phyloP scores from a whole-genome alignment of 2,113 vertebrate species.

The Mustelus asterias region DNA sequence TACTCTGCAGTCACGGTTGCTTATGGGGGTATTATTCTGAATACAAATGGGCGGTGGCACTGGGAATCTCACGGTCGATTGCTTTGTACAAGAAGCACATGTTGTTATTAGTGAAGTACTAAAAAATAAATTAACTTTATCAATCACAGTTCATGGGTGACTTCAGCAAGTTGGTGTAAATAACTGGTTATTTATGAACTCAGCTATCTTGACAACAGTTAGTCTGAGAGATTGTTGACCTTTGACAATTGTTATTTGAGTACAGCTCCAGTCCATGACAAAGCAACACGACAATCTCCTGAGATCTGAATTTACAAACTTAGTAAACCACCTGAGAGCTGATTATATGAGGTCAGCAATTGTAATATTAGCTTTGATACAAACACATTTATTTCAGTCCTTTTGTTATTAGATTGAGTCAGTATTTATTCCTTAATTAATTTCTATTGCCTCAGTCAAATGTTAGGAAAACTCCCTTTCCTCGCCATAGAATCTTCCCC shows the following conservation, averaged over 20 bases:
- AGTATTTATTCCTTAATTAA: background rate
- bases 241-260: background rate
- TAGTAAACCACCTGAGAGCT: background rate
- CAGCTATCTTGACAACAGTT: background rate
- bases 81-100: background rate
- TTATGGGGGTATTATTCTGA: background rate
- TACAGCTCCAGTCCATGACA: background rate
- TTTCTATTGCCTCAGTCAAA: background rate
- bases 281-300: background rate
- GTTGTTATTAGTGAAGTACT: background rate
- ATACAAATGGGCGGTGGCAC: background rate
- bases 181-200: background rate
- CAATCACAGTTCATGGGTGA: slow-evolving; percentile 9
- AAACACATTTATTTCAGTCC: background rate
- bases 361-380: background rate
- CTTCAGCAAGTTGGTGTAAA: background rate
- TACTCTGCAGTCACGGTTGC: background rate
- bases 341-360: background rate
- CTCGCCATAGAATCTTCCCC: background rate
- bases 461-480: background rate
- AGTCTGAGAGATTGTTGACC: background rate
- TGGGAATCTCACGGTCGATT: slow-evolving; percentile 1
- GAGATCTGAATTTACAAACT: background rate
- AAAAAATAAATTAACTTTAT: slow-evolving; percentile 32
- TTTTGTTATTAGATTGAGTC: background rate